Base-by-base conservation (phyloP, 2,113 vertebrate genomes). In the Conger conger region DNA sequence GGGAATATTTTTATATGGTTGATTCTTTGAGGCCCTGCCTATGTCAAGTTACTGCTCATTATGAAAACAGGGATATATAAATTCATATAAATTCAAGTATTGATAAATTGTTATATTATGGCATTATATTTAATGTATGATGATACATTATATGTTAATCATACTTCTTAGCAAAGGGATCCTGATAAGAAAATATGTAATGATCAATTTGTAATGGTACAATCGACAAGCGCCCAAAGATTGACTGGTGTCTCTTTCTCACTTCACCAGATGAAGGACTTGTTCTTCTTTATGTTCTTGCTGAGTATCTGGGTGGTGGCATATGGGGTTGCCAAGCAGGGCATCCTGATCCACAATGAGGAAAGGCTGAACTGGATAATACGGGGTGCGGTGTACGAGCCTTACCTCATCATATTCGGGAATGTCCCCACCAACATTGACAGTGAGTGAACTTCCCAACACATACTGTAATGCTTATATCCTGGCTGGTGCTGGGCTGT, bases 271-370 rank as follows among this genome's bases (percentile, higher is more conserved):
- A 96, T 99, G 95, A 97, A 94, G 94, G 98, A 99, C 5, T 91
- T 99, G 94, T 99, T 99, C 95, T 98, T 99, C 94, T 99, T 99
- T 91, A 96, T 99, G 93, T 99, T 99, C 92, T 93, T 99, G 86
- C 89, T 99, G 91, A 97, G 97, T 4, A n/a, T n/a, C n/a, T n/a
- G n/a, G n/a, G n/a, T n/a, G n/a, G n/a, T n/a, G n/a, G n/a, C n/a
- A n/a, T n/a, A 97, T 0, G 98, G 98, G 0, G 98, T 99, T 68
- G 97, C 98, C 91, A 98, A 96, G 89, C 98, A 99, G 89, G 96
- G 96, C 79, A 99, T 99, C 89, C 96, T 99, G 86, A 98, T 99
- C 85, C 93, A 99, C 89, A 99, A 99, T 0, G 98, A 99, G 91
- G 85, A 92, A 0, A 95, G 97, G 0, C 92, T 97, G 89, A 94